Evolutionary conservation across 1,140 invertebrate species (phyloP), one percentile per base, ranked within the genome.

Genomic region (Lasioglossum baleicum): DNA sequence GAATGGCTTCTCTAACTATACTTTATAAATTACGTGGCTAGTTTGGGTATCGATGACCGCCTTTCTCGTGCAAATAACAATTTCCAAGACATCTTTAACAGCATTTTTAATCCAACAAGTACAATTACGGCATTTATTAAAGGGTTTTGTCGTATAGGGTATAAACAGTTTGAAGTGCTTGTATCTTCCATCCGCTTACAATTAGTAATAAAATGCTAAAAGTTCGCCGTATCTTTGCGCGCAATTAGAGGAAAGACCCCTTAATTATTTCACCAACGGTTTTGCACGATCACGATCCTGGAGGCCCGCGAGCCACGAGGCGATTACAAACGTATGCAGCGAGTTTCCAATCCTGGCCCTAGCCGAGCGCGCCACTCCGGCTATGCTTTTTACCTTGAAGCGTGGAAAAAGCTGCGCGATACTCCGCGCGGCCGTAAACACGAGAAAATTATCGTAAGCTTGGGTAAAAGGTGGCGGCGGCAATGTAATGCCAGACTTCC

Each of bases 391-490:
- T 73, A 65, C 63, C 70, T 63, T 8, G 35, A 31, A 15, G 81
- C 80, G 61, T 80, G 73, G 64, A 82, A 84, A 88, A 86, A 80
- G 81, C 79, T 75, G 58, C 70, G 73, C 68, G 80, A 85, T 77
- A 75, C 64, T 66, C 61, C 73, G 75, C 56, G 56, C 66, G 74
- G 65, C 72, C 82, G 83, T 88, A 88, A 88, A 88, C 82, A 88
- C 79, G 82, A 67, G 82, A 83, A 88, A 89, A 89, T 88, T 85
- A 88, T 89, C 84, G 83, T 83, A 70, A 84, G 69, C 71, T 67
- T 63, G 42, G 72, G 75, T 72, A 85, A 89, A 80, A 87, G 82
- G 75, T 85, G 64, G 81, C 74, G 53, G 60, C 26, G 76, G 61
- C 70, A 67, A 82, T 61, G 66, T 82, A 84, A 84, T 61, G 67